These are phyloP conservation scores for Oedothorax gibbosus DNA, from an alignment of 1,140 invertebrate species.

Conservation along the genomic window DNA sequence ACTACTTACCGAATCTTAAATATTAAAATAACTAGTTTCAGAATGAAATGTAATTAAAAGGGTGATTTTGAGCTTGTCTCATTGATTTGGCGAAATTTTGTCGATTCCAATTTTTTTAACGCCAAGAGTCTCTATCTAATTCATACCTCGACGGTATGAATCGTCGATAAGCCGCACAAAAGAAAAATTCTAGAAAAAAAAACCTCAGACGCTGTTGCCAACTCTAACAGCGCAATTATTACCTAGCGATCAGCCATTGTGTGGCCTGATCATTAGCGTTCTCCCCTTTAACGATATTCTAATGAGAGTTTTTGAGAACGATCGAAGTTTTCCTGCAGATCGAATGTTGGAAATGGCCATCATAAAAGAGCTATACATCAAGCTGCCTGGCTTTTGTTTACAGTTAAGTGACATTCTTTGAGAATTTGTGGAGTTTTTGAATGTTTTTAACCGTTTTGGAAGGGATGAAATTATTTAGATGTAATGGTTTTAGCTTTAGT, in stretches of 20 bases:
- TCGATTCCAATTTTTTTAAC: no score
- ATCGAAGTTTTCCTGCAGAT: slow-evolving; percentile 44
- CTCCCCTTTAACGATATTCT: slow-evolving; percentile 53
- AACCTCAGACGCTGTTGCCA: slow-evolving; percentile 8
- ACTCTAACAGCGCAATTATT: slow-evolving; percentile 53
- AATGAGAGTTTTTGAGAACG: slow-evolving; percentile 56
- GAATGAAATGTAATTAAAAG: no score
- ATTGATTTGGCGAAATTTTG: no score
- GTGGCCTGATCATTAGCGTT: slow-evolving; percentile 43
- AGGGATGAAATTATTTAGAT: no score
- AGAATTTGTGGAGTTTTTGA: background rate
- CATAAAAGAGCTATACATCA: slow-evolving; percentile 48
- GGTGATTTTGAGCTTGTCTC: no score
- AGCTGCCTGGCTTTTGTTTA: slow-evolving; percentile 30
- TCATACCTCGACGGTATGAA: background rate
- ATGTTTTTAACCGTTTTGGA: no score
- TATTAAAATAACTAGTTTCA: no score
- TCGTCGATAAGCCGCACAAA: background rate
- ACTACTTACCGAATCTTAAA: no score
- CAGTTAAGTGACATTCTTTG: slow-evolving; percentile 14
- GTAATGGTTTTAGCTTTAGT: no score
- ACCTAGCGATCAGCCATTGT: slow-evolving; percentile 41
- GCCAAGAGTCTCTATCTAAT: background rate
- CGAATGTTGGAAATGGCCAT: slow-evolving; percentile 14
- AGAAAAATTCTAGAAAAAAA: slow-evolving; percentile 1